Percentiles rank a stretch among this genome's conserved stretches.
These are phyloP conservation scores for Thalassophryne amazonica DNA, from an alignment of 2,797 vertebrate species.

Conservation along the genomic window DNA sequence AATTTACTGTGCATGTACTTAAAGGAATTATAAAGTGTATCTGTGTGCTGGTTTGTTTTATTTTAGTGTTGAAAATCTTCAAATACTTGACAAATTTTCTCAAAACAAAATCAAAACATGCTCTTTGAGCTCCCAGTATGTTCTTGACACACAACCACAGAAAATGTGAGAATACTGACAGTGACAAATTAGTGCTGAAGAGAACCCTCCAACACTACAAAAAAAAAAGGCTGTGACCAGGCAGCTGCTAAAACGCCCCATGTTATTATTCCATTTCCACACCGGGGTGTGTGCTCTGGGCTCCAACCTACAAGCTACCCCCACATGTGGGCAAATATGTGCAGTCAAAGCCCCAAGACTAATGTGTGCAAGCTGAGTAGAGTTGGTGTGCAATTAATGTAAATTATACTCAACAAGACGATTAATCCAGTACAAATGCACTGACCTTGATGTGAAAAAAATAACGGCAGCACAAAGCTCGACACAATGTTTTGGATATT, in stretches of 20 bases:
- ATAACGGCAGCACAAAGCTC: background rate
- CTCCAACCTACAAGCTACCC: conserved; percentile 68
- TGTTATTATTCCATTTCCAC: conserved; percentile 73
- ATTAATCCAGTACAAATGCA: conserved; percentile 33
- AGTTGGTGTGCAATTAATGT: conserved; percentile 42
- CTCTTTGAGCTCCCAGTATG: conserved; percentile 27
- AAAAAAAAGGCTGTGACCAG: conserved; percentile 70
- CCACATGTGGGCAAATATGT: conserved; percentile 72
- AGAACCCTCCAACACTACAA: conserved; percentile 68
- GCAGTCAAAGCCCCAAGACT: conserved; percentile 53
- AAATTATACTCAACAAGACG: conserved; percentile 49
- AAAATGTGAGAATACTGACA: conserved; percentile 61
- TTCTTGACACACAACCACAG: conserved; percentile 17
- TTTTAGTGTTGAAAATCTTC: no score
- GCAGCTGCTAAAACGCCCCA: conserved; percentile 63
- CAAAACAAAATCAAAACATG: conserved; percentile 39
- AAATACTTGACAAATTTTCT: conserved; percentile 16
- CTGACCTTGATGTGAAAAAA: no score
- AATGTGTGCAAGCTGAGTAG: conserved; percentile 33
- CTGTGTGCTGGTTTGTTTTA: no score
- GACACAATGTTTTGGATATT: background rate
- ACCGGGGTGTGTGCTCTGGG: conserved; percentile 66
- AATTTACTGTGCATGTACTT: no score
- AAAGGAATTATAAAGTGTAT: no score
- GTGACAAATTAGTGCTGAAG: conserved; percentile 76